These are phyloP conservation scores for Vipera ursinii DNA, from an alignment of 2,797 vertebrate species.

Conservation along the genomic window DNA sequence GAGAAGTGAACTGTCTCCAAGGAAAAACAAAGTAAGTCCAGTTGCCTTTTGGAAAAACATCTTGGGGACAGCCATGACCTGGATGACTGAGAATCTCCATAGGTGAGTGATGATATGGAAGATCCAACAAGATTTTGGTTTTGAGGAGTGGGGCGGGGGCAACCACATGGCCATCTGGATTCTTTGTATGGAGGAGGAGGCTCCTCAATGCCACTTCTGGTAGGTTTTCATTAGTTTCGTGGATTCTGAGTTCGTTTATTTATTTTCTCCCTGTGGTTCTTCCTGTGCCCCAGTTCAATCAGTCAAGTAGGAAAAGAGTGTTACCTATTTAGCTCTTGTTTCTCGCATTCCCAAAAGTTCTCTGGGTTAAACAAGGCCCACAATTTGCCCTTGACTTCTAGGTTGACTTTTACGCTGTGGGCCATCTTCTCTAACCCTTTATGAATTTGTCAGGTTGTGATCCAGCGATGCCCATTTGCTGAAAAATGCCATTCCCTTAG, in stretches of 20 bases:
- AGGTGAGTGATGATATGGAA: neutral
- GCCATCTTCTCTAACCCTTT: neutral
- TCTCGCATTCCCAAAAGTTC: neutral
- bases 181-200: neutral
- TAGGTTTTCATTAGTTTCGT: neutral
- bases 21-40: neutral
- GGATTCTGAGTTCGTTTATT: neutral
- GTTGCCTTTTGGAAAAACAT: neutral
- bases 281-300: neutral
- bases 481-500: neutral
- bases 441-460: neutral
- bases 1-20: neutral
- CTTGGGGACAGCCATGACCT: neutral
- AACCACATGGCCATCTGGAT: neutral
- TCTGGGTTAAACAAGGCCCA: neutral
- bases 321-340: neutral
- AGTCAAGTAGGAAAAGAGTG: neutral
- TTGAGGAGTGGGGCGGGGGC: neutral
- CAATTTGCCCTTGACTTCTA: neutral
- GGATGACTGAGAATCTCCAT: neutral
- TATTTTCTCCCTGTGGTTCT: neutral
- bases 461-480: neutral
- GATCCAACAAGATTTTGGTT: neutral
- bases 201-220: neutral
- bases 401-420: too few species aligned